Base-by-base conservation (phyloP, 92 coral and sea anemone species). In the Porites lobata region DNA sequence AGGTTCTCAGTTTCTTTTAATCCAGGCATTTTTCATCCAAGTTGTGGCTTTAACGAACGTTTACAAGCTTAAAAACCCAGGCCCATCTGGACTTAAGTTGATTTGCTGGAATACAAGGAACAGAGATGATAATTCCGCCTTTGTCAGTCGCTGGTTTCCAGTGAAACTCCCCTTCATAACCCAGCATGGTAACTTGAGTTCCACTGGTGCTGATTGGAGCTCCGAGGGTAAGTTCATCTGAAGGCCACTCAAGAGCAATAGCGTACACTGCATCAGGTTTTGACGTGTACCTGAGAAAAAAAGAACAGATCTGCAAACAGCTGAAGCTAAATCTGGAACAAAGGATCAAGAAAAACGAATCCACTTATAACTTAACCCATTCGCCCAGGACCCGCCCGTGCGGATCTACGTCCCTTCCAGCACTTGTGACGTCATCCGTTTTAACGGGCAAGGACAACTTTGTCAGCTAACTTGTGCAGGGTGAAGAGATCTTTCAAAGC, bases 71-170 rank as follows among this genome's bases (percentile, higher is more conserved):
- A 15, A 96, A 90, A 19, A 95, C 99, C 99, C 99, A 96, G 4
- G 95, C 96, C 98, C 98, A 96, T 24, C 80, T 79, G 38, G 92
- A 88, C 9, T 96, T 96, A 43, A 96, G 84, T 78, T 81, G 77
- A 26, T 86, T 63, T n/a, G 69, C 79, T 47, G 98, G 93, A 15
- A 96, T 94, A 50, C 82, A 66, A 17, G 99, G 99, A 75, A 95
- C 76, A 47, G 81, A 62, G 43, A 96, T 92, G 7, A 62, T 66
- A 71, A 96, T 90, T 12, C 96, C 99, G 14, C 89, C 81, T 72
- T 81, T 83, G 58, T 75, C 72, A 24, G 63, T 8, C 2, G 88
- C 87, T 53, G 89, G 79, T 52, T 86, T 69, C 98, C 98, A 96
- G 9, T 59, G 5, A 18, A 96, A 84, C 69, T 82, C 72, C 20